Base-by-base conservation (phyloP, 2,113 vertebrate genomes). In the Atrichornis clamosus region DNA sequence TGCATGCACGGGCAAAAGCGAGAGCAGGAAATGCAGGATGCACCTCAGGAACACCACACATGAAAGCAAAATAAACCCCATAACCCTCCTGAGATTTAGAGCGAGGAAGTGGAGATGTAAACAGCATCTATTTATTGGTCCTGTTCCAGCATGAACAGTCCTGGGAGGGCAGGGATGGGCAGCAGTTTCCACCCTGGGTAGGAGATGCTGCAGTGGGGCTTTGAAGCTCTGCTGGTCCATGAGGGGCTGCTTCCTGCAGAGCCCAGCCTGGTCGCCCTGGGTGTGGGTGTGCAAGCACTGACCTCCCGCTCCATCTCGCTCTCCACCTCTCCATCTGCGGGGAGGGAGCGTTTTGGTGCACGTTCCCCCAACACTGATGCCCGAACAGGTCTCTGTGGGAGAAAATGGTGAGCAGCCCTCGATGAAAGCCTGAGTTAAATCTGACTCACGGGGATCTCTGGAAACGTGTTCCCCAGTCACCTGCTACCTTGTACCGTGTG, bases 401-500 rank as follows among this genome's bases (percentile, higher is more conserved):
- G 82, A 70, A 77, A 67, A 74, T 5, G 56, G 63, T 78, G 63
- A 92, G 68, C 82, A 92, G 58, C 42, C 62, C 76, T 84, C 4
- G 11, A 6, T 78, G 95, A 68, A 81, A 87, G 60, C 6, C 0
- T 33, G 69, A 89, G 89, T 75, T 95, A 81, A 84, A 81, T 92
- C 64, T 92, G 90, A 90, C 77, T 88, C 93, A 70, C 39, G 77
- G 79, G 1, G 2, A 60, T 63, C 7, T 0, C 59, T 90, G 67
- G 68, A 96, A 96, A 81, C 18, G 64, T 93, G 85, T 72, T 93
- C 94, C 59, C 58, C 92, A 72, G 93, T 97, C 93, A 94, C 94
- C 92, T 96, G 96, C 85, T 90, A 39, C 86, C 89, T 94, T 56
- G 56, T 39, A 23, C 64, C 2, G 20, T 22, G 5, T 92, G 95